phyloP scores from a whole-genome alignment of 1,140 invertebrate genomes.

The Metopolophium dirhodum region DNA sequence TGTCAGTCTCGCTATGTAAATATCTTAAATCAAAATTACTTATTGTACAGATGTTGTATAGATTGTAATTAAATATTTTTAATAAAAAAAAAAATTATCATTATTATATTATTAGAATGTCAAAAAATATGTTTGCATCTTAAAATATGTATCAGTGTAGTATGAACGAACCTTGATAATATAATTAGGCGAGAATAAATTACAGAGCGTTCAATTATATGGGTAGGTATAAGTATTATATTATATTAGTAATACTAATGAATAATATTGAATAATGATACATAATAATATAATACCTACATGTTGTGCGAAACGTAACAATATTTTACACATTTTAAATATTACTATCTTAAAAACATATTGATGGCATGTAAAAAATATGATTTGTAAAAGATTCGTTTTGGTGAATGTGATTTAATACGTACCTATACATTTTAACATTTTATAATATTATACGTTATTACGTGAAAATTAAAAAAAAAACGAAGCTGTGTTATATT shows the following conservation, averaged over 20 bases:
- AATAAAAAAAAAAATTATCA: not conserved
- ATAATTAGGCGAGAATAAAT: not conserved
- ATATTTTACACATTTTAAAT: not conserved
- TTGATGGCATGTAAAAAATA: not conserved
- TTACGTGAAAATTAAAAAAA: not conserved
- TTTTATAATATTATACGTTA: not conserved
- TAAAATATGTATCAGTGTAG: not conserved
- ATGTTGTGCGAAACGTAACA: not conserved
- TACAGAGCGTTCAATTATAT: not conserved
- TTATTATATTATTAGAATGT: not conserved
- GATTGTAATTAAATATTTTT: too few relatives aligned
- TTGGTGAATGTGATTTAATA: not conserved
- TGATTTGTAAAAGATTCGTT: not conserved
- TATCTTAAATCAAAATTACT: too few relatives aligned
- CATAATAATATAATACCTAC: too few relatives aligned
- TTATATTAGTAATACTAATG: not conserved
- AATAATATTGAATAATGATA: not conserved
- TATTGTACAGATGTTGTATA: too few relatives aligned
- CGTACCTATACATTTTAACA: not conserved
- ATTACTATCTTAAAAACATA: not conserved
- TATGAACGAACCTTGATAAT: conserved; percentile 9
- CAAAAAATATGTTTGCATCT: not conserved
- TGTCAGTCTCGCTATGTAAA: too few relatives aligned
- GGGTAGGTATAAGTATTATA: not conserved
- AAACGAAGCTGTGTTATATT: not conserved